A percentile compares a stretch with the other conserved stretches of the same genome.
phyloP scores from a whole-genome alignment of 2,113 vertebrate genomes.

The Irena cyanogastra region DNA sequence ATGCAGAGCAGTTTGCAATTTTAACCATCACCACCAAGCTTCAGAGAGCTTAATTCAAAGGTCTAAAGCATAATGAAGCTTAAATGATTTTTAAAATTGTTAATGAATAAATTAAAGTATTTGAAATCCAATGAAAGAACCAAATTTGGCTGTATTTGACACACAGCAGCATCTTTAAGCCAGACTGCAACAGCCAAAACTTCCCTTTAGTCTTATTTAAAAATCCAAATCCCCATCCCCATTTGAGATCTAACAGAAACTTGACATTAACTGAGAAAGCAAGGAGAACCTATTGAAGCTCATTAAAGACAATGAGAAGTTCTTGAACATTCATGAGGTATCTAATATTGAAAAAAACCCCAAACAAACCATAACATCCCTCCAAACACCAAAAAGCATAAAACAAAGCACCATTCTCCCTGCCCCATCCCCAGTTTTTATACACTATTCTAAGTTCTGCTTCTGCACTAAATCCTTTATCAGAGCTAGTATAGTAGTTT shows the following conservation, averaged over 20 bases:
- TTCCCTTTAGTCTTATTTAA: background rate
- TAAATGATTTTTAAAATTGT: background rate
- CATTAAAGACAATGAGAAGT: background rate
- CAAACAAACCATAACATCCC: background rate
- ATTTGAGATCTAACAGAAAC: background rate
- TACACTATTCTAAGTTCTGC: background rate
- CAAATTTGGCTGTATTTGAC: background rate
- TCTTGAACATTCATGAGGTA: background rate
- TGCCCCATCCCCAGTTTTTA: background rate
- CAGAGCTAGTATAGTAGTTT: background rate
- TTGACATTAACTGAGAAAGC: background rate
- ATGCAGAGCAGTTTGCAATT: background rate
- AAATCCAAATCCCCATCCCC: background rate
- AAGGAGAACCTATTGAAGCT: background rate
- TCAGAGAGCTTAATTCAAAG: background rate
- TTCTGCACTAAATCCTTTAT: background rate
- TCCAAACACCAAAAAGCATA: background rate
- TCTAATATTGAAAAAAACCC: background rate
- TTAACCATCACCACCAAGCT: background rate
- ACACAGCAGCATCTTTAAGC: background rate
- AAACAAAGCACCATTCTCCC: background rate
- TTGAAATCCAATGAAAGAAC: background rate
- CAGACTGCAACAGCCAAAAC: background rate
- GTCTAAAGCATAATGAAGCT: background rate
- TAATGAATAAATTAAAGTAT: background rate